Conservation (phyloP, 2,113 vertebrate genomes). For the Gallinago jamesoni region DNA sequence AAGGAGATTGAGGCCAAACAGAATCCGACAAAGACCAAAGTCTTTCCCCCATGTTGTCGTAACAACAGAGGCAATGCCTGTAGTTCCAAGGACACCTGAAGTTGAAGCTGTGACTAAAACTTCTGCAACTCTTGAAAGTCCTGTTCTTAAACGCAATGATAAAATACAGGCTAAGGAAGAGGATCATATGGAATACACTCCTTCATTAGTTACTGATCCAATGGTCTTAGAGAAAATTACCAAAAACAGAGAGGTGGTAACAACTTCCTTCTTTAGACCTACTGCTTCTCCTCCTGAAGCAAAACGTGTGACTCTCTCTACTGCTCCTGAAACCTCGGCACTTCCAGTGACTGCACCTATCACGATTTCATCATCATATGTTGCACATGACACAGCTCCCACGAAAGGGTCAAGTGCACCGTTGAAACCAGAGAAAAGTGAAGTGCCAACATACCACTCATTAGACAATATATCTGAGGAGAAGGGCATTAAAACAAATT, state of each 20-base stretch:
- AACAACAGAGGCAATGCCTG: background rate
- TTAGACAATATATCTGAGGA: background rate
- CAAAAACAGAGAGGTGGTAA: background rate
- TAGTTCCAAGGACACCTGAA: background rate
- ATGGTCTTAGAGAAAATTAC: background rate
- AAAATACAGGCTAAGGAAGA: background rate
- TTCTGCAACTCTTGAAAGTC: background rate
- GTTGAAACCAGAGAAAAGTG: background rate
- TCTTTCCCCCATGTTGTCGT: background rate
- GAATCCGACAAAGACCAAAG: constrained; percentile 66
- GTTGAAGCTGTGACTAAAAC: background rate
- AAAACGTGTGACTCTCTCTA: background rate
- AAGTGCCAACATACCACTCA: background rate
- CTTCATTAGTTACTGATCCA: background rate
- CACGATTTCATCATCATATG: background rate
- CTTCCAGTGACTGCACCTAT: background rate
- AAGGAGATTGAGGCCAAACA: constrained; percentile 72
- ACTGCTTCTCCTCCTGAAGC: background rate
- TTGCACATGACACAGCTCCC: background rate
- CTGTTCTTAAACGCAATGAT: background rate
- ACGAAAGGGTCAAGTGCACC: background rate
- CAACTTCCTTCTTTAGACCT: background rate
- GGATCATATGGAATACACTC: background rate
- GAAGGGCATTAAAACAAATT: background rate
- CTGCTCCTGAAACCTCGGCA: background rate